phyloP scores from a whole-genome alignment of 2,888 invertebrate genomes.

The Hypomecis atomaria region DNA sequence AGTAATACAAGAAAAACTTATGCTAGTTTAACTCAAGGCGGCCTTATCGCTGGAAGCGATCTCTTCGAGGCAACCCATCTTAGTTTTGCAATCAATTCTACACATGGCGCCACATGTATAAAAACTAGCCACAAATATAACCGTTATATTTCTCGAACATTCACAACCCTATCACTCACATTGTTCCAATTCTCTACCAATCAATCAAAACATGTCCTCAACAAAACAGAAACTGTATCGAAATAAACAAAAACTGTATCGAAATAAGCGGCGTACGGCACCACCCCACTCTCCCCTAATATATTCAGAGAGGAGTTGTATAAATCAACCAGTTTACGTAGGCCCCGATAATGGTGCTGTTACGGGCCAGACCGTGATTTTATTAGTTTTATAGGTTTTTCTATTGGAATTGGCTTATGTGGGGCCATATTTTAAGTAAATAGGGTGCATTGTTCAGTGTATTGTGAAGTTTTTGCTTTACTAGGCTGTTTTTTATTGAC shows the following conservation, averaged over 20 bases:
- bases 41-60: too few species aligned
- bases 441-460: slow-evolving; percentile 1
- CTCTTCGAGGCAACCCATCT: too few species aligned
- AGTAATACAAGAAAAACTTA: too few species aligned
- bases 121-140: too few species aligned
- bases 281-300: slow-evolving; percentile 35
- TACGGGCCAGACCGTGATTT: slow-evolving; percentile 38
- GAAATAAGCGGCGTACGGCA: neutral
- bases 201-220: slow-evolving; percentile 11
- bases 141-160: neutral
- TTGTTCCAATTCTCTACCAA: neutral
- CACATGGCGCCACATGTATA: too few species aligned
- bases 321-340: slow-evolving; percentile 44
- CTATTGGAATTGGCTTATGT: slow-evolving; percentile 28
- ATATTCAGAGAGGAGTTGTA: slow-evolving; percentile 41
- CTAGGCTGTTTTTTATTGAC: neutral
- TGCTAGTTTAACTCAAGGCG: too few species aligned
- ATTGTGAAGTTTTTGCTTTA: neutral
- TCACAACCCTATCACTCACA: slow-evolving; percentile 7
- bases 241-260: slow-evolving; percentile 2
- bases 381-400: slow-evolving; percentile 42
- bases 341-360: slow-evolving; percentile 38
- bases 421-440: slow-evolving; percentile 17
- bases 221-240: slow-evolving; percentile 8
- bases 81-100: neutral